These are phyloP conservation scores for Ischnura elegans DNA, from an alignment of 2,888 invertebrate genomes.

Conservation along the genomic window DNA sequence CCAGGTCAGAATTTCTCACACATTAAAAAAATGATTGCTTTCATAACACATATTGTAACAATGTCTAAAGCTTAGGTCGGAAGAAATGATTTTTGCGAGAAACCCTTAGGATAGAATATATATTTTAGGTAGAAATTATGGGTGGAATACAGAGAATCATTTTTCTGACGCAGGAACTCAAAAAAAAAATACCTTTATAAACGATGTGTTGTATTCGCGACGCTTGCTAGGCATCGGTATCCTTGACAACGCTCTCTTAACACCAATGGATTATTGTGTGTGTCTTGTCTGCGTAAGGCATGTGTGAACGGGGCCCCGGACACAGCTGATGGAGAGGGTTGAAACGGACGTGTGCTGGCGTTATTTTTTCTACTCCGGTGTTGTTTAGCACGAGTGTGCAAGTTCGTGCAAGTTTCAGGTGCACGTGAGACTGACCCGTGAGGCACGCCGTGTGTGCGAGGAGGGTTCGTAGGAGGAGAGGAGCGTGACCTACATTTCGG, in stretches of 20 bases:
- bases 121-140: too few relatives aligned
- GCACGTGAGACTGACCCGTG: constrained; percentile 17
- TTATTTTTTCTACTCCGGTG: not conserved
- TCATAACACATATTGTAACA: too few relatives aligned
- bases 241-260: not conserved
- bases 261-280: not conserved
- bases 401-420: not conserved
- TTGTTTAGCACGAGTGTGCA: not conserved
- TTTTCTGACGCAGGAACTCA: too few relatives aligned
- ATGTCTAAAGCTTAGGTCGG: too few relatives aligned
- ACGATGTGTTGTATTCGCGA: too few relatives aligned
- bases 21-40: too few relatives aligned
- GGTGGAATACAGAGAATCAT: too few relatives aligned
- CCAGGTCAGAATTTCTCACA: too few relatives aligned
- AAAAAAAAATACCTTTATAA: too few relatives aligned
- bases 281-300: not conserved
- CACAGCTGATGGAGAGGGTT: not conserved
- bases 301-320: not conserved
- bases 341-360: not conserved
- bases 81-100: too few relatives aligned
- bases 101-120: too few relatives aligned
- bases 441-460: not conserved
- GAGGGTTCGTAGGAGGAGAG: not conserved
- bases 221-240: not conserved
- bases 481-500: constrained; percentile 24